A percentile compares a stretch with the other conserved stretches of the same genome.
phyloP scores from a whole-genome alignment of 2,888 invertebrate genomes.

The Melinaea menophilus region DNA sequence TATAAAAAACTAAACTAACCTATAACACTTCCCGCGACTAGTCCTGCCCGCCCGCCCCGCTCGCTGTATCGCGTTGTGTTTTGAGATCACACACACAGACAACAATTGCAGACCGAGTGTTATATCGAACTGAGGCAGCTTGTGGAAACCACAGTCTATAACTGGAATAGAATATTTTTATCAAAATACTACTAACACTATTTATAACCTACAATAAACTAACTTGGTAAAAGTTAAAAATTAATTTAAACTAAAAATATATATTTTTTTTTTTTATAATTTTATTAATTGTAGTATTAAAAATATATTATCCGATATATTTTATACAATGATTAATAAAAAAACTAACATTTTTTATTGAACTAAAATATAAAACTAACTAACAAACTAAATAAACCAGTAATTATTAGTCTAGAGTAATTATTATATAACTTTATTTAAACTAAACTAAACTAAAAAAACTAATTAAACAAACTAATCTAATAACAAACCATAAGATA shows the following conservation, averaged over 20 bases:
- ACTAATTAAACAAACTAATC: background rate
- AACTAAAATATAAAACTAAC: too few relatives aligned
- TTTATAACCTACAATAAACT: too few relatives aligned
- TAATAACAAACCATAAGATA: conserved; percentile 85
- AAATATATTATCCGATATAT: too few relatives aligned
- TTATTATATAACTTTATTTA: background rate
- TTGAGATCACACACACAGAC: conserved; percentile 89
- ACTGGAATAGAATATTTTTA: conserved; percentile 74
- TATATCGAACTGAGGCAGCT: conserved; percentile 92
- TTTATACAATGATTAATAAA: too few relatives aligned
- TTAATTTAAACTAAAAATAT: too few relatives aligned
- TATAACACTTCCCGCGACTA: conserved; percentile 89
- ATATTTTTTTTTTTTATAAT: too few relatives aligned
- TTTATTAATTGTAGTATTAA: too few relatives aligned
- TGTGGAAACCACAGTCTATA: conserved; percentile 97
- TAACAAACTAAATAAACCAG: too few relatives aligned
- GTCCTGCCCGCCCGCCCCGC: conserved; percentile 95
- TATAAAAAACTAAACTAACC: conserved; percentile 58
- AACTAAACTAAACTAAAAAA: background rate
- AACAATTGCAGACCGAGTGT: conserved; percentile 89
- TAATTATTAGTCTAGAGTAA: too few relatives aligned
- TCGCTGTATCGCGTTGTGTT: conserved; percentile 93
- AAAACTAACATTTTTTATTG: too few relatives aligned
- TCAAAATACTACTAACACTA: background rate
- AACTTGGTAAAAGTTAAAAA: too few relatives aligned